phyloP scores from a whole-genome alignment of 1,140 invertebrate genomes.

The Papilio polytes region DNA sequence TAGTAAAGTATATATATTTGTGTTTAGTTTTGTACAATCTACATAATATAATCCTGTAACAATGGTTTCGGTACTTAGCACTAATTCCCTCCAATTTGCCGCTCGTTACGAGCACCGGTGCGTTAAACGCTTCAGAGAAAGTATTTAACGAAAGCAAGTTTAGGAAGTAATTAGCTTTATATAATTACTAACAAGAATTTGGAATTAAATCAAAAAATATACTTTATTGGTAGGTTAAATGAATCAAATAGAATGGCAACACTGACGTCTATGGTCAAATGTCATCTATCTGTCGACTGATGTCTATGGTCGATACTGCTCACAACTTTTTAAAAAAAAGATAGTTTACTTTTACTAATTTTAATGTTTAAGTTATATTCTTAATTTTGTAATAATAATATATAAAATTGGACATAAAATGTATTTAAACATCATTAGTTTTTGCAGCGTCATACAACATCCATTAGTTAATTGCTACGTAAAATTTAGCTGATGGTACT shows the following conservation, averaged over 20 bases:
- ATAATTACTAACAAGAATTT: not conserved
- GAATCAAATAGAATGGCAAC: not conserved
- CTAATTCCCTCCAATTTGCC: slow-evolving; percentile 16
- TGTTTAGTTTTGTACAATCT: not conserved
- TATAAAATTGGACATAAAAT: not conserved
- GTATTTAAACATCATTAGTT: not conserved
- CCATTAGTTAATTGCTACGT: not conserved
- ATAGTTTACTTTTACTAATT: too few species aligned
- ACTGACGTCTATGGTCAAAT: too few species aligned
- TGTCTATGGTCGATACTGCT: too few species aligned
- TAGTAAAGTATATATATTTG: too few species aligned
- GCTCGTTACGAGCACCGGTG: slow-evolving; percentile 13
- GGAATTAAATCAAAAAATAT: not conserved
- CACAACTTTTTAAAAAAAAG: too few species aligned
- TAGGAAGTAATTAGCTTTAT: not conserved
- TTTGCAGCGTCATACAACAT: not conserved
- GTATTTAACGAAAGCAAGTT: not conserved
- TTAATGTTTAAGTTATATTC: too few species aligned
- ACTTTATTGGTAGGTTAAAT: not conserved
- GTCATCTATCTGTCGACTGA: too few species aligned
- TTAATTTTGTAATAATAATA: not conserved
- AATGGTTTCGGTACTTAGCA: not conserved
- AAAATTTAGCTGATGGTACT: not conserved
- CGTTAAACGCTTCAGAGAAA: not conserved
- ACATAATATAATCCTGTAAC: not conserved